phyloP scores from a whole-genome alignment of 2,888 invertebrate species.

The Sylvicola fuscatus region DNA sequence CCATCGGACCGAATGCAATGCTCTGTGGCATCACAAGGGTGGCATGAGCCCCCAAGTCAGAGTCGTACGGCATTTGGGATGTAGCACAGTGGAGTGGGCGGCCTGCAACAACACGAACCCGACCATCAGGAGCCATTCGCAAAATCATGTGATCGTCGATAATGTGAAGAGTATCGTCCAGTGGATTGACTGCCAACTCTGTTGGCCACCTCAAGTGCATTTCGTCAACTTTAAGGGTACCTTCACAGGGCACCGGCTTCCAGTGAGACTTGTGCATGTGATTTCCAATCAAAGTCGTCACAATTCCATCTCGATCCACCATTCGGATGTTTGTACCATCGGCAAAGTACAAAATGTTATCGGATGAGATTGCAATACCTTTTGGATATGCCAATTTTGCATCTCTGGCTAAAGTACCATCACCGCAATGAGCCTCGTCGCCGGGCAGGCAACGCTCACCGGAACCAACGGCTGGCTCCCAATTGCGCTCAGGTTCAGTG shows the following conservation, averaged over 20 bases:
- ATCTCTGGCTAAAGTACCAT: slow-evolving; percentile 77
- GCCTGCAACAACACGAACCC: slow-evolving; percentile 84
- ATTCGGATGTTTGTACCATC: slow-evolving; percentile 88
- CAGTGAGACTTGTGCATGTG: slow-evolving; percentile 86
- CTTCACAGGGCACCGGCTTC: slow-evolving; percentile 85
- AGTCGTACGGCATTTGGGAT: slow-evolving; percentile 55
- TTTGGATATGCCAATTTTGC: slow-evolving; percentile 93
- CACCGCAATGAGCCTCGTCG: slow-evolving; percentile 89
- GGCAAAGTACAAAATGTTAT: slow-evolving; percentile 84
- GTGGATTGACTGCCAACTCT: slow-evolving; percentile 78
- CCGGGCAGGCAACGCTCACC: slow-evolving; percentile 86
- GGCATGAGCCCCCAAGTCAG: slow-evolving; percentile 77
- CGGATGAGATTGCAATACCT: slow-evolving; percentile 83
- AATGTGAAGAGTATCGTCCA: slow-evolving; percentile 87
- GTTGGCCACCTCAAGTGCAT: slow-evolving; percentile 94
- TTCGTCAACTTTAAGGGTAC: slow-evolving; percentile 77
- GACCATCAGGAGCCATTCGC: slow-evolving; percentile 74
- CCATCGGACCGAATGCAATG: slow-evolving; percentile 81
- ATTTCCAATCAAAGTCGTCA: slow-evolving; percentile 79
- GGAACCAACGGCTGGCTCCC: slow-evolving; percentile 88
- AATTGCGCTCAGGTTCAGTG: slow-evolving; percentile 74
- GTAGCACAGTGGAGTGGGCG: slow-evolving; percentile 83
- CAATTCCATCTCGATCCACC: slow-evolving; percentile 81
- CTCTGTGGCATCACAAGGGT: slow-evolving; percentile 86
- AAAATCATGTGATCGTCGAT: slow-evolving; percentile 93